Evolutionary conservation across 2,797 vertebrate species (phyloP), one percentile per base, ranked within the genome.

Genomic region (Enteromius mattozi): DNA sequence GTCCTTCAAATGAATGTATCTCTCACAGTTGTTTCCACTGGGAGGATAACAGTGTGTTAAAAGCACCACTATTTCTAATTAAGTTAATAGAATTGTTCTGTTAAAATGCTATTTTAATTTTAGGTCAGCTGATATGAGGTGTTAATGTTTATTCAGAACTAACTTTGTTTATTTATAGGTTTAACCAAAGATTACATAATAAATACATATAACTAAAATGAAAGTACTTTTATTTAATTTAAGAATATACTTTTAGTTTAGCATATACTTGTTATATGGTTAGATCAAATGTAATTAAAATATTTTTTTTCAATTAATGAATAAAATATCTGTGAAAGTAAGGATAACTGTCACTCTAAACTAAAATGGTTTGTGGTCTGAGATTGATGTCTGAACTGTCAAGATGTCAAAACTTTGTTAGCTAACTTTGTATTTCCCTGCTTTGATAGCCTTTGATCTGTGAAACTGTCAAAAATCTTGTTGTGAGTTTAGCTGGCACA

Each of bases 21-120:
- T 63, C 61, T 61, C 42, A 81, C 86, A 84, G 74, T 80, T 79
- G 72, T 56, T 59, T 66, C 61, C 27, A 63, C 13, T 63, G 27
- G 61, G 61, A 65, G 49, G 56, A 42, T 19, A 54, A 37, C 10
- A 10, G 59, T 59, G 27, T 71, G 40, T 47, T 16, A 63, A 19
- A n/a, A 42, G 27, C 42, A 54, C 6, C 30, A 13, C 6, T 70
- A 8, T 65, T 40, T 69, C 54, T 47, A 2, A n/a, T 71, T 35
- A 10, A 21, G 21, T 13, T 59, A 16, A 77, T 16, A 45, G 24
- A 19, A 21, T 24, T 66, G 12, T 68, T 68, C 21, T 16, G 14
- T 80, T 33, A 24, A 51, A 63, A 63, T 63, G 2, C 2, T 17
- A 0, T 13, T 78, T 4, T 59, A 19, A 27, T 47, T n/a, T 42